These are phyloP conservation scores for Disparrhopalites patrizii DNA, from an alignment of 2,888 invertebrate species.

Conservation along the genomic window DNA sequence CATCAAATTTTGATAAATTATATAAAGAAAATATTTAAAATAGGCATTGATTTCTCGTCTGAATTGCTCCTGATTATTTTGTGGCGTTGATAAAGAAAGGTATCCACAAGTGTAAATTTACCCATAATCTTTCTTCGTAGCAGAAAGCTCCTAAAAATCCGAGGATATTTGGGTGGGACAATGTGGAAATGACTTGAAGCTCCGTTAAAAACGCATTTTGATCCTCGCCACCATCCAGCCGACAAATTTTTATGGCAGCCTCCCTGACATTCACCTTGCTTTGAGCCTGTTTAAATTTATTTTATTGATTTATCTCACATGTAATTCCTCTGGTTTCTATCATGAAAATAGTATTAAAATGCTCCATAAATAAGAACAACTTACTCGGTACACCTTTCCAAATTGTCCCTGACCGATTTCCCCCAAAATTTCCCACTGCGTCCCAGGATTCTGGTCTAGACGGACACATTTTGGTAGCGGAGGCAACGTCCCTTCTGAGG, in stretches of 20 bases:
- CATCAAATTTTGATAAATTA: constrained; percentile 35
- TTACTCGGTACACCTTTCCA: not conserved
- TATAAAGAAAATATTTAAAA: constrained; percentile 8
- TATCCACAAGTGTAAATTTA: too few relatives aligned
- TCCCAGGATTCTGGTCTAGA: not conserved
- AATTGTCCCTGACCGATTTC: not conserved
- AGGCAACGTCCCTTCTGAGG: not conserved
- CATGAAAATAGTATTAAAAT: not conserved
- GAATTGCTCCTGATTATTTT: not conserved
- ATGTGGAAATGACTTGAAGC: constrained; percentile 95
- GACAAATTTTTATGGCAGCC: constrained; percentile 96
- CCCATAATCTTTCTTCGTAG: constrained; percentile 86
- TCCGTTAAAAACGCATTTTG: constrained; percentile 97
- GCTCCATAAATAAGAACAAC: not conserved
- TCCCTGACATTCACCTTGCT: constrained; percentile 74
- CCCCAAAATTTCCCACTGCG: not conserved
- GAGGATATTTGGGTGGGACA: constrained; percentile 91
- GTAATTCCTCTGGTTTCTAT: not conserved
- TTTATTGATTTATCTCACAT: not conserved
- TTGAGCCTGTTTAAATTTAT: constrained; percentile 62
- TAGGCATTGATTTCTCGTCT: not conserved
- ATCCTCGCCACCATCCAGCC: constrained; percentile 94
- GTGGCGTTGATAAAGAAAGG: too few relatives aligned
- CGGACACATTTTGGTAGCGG: not conserved
- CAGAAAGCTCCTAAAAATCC: constrained; percentile 94